Conservation (phyloP, 2,113 vertebrate genomes). For the Sebastes fasciatus region DNA sequence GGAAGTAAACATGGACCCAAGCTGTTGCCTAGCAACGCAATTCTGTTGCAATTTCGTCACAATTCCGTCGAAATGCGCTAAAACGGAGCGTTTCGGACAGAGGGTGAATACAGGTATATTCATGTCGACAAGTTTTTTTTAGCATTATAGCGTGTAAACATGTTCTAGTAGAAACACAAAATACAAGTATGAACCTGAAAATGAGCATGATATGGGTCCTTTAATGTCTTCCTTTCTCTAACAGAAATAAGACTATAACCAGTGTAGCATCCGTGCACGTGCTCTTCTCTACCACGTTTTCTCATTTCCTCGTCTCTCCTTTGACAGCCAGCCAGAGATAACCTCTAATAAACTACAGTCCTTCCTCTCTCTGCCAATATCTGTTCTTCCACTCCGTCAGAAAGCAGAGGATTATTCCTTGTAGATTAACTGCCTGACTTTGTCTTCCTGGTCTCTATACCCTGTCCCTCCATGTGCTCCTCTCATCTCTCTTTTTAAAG, state of each 20-base stretch:
- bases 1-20: no score
- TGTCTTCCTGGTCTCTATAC: slow-evolving; percentile 3
- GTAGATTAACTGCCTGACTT: slow-evolving; percentile 44
- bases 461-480: neutral
- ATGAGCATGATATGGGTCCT: neutral
- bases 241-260: neutral
- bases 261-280: neutral
- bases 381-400: slow-evolving; percentile 13
- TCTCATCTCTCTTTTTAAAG: neutral
- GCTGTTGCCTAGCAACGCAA: no score
- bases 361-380: neutral
- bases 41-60: no score
- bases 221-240: neutral
- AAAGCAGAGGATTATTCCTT: slow-evolving; percentile 42
- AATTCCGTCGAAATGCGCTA: no score
- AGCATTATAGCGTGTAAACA: no score
- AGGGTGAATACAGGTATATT: no score
- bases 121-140: no score
- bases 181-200: no score
- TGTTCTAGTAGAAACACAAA: no score
- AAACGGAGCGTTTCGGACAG: no score
- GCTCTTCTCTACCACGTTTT: slow-evolving; percentile 2
- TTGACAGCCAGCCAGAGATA: slow-evolving; percentile 25
- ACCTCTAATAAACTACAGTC: slow-evolving; percentile 22
- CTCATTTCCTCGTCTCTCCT: slow-evolving; percentile 29